Percentiles rank a stretch among this genome's conserved stretches.
Conservation (phyloP, 2,797 vertebrate genomes). For the Poeciliopsis gracilis region DNA sequence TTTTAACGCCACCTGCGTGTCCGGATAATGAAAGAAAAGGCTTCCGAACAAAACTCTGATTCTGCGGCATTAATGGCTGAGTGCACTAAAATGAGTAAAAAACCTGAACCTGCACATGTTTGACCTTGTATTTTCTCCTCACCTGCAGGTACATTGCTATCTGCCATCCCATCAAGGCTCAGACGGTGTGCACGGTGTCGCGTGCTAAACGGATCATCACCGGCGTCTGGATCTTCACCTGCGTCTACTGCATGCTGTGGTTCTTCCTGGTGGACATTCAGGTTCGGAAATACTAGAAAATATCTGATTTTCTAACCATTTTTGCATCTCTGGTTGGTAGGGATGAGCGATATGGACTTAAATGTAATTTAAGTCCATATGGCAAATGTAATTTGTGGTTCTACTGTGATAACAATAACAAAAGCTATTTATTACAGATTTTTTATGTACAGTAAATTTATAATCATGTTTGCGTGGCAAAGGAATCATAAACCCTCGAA, state of each 20-base stretch:
- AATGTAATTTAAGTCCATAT: too few relatives aligned
- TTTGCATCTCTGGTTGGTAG: neutral
- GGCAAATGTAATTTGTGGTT: too few relatives aligned
- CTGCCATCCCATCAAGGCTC: conserved; percentile 84
- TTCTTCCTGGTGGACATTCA: conserved; percentile 88
- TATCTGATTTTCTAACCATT: neutral
- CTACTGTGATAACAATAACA: too few relatives aligned
- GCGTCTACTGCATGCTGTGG: conserved; percentile 86
- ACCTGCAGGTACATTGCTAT: conserved; percentile 83
- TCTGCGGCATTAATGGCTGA: neutral
- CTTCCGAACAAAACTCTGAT: neutral
- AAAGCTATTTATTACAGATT: too few relatives aligned
- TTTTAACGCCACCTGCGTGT: conserved; percentile 2
- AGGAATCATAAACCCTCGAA: too few relatives aligned
- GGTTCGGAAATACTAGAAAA: conserved; percentile 35
- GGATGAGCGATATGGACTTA: too few relatives aligned
- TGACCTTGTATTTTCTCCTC: neutral
- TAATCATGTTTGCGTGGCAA: too few relatives aligned
- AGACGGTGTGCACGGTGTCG: conserved; percentile 83
- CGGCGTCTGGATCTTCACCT: conserved; percentile 81
- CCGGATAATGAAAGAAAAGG: conserved; percentile 1
- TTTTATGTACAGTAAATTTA: too few relatives aligned
- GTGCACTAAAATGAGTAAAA: neutral
- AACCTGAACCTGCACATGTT: neutral
- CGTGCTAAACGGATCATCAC: conserved; percentile 83